Conservation (phyloP, 2,113 vertebrate species). For the Trinectes maculatus region DNA sequence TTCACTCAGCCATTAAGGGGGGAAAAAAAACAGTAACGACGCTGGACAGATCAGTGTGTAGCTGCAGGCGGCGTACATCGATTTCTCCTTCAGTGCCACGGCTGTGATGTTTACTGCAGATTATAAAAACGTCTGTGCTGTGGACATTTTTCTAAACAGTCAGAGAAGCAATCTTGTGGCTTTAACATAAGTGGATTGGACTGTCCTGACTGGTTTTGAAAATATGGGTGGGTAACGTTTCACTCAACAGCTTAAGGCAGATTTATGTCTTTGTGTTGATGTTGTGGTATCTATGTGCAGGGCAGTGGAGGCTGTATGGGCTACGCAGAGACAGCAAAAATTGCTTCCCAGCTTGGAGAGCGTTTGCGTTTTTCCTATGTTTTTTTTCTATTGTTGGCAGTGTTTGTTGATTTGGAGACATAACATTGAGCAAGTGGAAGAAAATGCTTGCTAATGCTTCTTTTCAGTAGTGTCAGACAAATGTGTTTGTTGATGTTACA, state of each 20-base stretch:
- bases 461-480: not conserved
- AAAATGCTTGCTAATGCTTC: not conserved
- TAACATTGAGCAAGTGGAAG: not conserved
- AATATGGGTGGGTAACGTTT: constrained; percentile 45
- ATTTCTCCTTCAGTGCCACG: constrained; percentile 20
- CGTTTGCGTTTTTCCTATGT: not conserved
- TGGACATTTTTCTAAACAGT: constrained; percentile 47
- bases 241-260: constrained; percentile 38
- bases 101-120: constrained; percentile 9
- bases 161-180: constrained; percentile 33
- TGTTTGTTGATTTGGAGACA: constrained; percentile 18
- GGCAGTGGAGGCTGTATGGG: constrained; percentile 11
- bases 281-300: constrained; percentile 24
- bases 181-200: constrained; percentile 45
- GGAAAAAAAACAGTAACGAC: not conserved
- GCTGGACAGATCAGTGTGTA: constrained; percentile 10
- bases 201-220: constrained; percentile 44
- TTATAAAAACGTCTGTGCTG: constrained; percentile 25
- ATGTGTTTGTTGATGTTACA: not conserved
- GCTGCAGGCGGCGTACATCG: constrained; percentile 25
- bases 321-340: constrained; percentile 8
- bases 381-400: not conserved
- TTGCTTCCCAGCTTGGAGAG: constrained; percentile 8
- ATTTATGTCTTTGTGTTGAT: constrained; percentile 46
- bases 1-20: not conserved